These are phyloP conservation scores for Micrastur ruficollis DNA, from an alignment of 2,797 vertebrate species.

Conservation along the genomic window DNA sequence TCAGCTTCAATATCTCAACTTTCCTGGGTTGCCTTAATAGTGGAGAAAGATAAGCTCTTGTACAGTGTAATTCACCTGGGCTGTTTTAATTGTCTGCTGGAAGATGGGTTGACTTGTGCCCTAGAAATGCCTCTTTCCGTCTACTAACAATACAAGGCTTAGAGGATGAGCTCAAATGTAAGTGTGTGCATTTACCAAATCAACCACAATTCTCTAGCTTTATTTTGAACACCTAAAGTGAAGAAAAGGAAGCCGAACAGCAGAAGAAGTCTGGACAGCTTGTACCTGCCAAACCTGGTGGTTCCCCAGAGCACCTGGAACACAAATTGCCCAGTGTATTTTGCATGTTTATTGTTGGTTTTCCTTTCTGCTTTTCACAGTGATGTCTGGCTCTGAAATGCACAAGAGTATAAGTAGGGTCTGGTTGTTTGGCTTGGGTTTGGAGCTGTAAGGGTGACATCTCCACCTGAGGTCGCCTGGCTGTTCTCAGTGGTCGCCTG, in stretches of 20 bases:
- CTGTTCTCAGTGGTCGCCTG: not conserved
- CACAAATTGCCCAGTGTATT: not conserved
- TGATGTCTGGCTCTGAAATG: not conserved
- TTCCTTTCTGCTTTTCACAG: not conserved
- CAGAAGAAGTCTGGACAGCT: not conserved
- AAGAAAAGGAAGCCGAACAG: not conserved
- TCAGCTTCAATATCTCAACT: not conserved
- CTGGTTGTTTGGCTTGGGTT: not conserved
- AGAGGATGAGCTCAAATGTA: not conserved
- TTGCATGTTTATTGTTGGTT: not conserved
- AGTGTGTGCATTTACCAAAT: not conserved
- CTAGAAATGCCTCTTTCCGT: not conserved
- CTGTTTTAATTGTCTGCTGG: not conserved
- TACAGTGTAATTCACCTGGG: not conserved
- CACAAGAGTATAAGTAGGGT: fast-evolving
- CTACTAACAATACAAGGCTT: not conserved
- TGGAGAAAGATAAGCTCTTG: not conserved
- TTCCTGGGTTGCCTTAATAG: not conserved
- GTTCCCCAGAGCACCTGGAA: not conserved
- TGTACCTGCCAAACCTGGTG: not conserved
- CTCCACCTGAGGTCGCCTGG: not conserved
- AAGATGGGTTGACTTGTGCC: not conserved
- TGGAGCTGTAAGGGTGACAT: not conserved
- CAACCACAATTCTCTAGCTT: not conserved
- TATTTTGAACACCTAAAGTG: not conserved